Percentiles rank a stretch among this genome's conserved stretches.
These are phyloP conservation scores for Actinia tenebrosa DNA, from an alignment of 64 coral and sea anemone species.

Conservation along the genomic window DNA sequence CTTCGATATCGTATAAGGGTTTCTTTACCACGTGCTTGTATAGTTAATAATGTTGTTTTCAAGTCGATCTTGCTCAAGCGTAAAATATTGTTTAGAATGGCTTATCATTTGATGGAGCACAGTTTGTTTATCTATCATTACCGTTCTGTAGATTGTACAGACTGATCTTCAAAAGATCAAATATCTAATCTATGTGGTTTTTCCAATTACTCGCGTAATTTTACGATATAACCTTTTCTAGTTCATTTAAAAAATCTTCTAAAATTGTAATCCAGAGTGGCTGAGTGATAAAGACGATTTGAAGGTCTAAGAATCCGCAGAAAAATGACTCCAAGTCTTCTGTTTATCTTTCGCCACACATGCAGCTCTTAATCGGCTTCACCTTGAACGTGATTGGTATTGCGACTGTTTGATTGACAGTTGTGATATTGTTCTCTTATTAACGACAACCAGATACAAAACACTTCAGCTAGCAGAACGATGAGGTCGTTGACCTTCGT, in stretches of 20 bases:
- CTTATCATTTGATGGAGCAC: background rate
- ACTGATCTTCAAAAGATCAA: conserved; percentile 25
- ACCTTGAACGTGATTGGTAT: conserved; percentile 44
- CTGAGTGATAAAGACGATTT: conserved; percentile 20
- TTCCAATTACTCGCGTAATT: conserved; percentile 18
- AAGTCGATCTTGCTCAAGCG: background rate
- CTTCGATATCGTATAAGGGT: background rate
- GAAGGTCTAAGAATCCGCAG: conserved; percentile 17
- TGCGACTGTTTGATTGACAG: conserved; percentile 45
- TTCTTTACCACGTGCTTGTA: background rate
- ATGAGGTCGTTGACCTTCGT: conserved; percentile 55
- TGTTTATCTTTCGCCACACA: conserved; percentile 67
- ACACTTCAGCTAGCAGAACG: conserved; percentile 31
- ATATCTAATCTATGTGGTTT: conserved; percentile 35
- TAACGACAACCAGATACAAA: conserved; percentile 25
- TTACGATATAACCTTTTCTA: background rate
- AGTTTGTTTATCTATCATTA: conserved; percentile 16
- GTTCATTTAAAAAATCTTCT: conserved; percentile 11
- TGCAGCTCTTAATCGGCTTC: conserved; percentile 42
- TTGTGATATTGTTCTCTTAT: conserved; percentile 41
- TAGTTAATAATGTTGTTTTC: background rate
- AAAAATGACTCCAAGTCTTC: background rate
- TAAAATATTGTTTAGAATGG: background rate
- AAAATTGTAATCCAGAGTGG: background rate
- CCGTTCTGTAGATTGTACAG: background rate